Percentiles rank a stretch among this genome's conserved stretches.
phyloP scores from a whole-genome alignment of 2,797 vertebrate species.

The Tenualosa ilisha region DNA sequence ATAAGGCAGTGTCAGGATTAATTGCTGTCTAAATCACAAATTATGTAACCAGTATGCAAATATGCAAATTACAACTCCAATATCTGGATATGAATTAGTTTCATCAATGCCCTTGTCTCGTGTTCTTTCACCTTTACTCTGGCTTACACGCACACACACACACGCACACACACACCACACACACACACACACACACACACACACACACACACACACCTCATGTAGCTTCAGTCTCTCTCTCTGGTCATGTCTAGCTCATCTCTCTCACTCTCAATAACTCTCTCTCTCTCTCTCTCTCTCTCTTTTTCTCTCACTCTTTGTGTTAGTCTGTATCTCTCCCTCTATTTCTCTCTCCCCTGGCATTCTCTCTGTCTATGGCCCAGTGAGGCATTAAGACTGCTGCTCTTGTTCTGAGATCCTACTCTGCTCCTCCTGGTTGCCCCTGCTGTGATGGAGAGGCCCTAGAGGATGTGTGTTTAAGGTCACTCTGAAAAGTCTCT shows the following conservation, averaged over 20 bases:
- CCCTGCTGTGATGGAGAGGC: no score
- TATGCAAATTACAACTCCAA: neutral
- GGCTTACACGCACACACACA: neutral
- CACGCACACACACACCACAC: neutral
- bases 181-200: neutral
- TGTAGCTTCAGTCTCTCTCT: neutral
- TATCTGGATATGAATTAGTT: neutral
- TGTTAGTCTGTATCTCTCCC: neutral
- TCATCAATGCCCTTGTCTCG: neutral
- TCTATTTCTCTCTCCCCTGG: neutral
- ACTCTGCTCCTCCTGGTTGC: neutral
- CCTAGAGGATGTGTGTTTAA: neutral
- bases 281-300: neutral
- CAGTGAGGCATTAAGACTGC: neutral
- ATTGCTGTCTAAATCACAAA: neutral
- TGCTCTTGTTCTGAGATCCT: neutral
- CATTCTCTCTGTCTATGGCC: neutral
- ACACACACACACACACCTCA: neutral
- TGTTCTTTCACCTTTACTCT: neutral
- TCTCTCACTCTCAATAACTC: neutral
- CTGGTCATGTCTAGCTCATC: neutral
- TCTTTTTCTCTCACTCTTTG: neutral
- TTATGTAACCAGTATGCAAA: neutral
- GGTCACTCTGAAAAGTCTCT: neutral
- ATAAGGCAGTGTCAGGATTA: neutral